Conservation (phyloP, 1,140 invertebrate species). For the Drosophila bocki region DNA sequence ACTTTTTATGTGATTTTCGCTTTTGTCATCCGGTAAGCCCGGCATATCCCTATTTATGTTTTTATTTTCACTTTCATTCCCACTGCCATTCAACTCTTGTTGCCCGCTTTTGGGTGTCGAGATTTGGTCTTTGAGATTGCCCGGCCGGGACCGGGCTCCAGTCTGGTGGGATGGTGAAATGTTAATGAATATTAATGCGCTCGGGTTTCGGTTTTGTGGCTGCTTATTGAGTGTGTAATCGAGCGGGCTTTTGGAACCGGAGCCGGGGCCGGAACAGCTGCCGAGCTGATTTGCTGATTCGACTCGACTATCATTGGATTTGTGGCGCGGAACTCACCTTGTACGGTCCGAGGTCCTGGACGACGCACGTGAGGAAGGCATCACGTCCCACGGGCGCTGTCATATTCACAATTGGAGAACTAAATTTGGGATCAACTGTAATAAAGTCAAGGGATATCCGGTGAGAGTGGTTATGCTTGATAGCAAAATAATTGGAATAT, state of each 20-base stretch:
- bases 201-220: slow-evolving; percentile 60
- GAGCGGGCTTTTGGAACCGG: slow-evolving; percentile 32
- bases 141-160: slow-evolving; percentile 6
- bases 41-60: slow-evolving; percentile 77
- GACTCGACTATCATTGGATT: slow-evolving; percentile 42
- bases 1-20: slow-evolving; percentile 83
- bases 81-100: slow-evolving; percentile 64
- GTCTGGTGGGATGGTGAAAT: slow-evolving; percentile 54
- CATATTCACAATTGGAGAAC: slow-evolving; percentile 92
- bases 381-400: slow-evolving; percentile 93
- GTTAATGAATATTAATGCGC: slow-evolving; percentile 83
- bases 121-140: slow-evolving; percentile 79
- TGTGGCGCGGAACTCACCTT: slow-evolving; percentile 88
- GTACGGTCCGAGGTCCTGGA: slow-evolving; percentile 92
- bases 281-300: slow-evolving; percentile 46
- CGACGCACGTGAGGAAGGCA: slow-evolving; percentile 92
- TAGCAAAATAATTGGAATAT: slow-evolving; percentile 49
- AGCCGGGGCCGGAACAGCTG: slow-evolving; percentile 7
- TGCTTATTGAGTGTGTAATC: slow-evolving; percentile 83
- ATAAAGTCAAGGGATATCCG: slow-evolving; percentile 82
- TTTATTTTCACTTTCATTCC: slow-evolving; percentile 79
- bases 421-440: slow-evolving; percentile 92
- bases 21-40: slow-evolving; percentile 73
- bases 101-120: slow-evolving; percentile 66
- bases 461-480: slow-evolving; percentile 20